These are phyloP conservation scores for Heliothis subflexa DNA, from an alignment of 1,140 invertebrate species.

Conservation along the genomic window DNA sequence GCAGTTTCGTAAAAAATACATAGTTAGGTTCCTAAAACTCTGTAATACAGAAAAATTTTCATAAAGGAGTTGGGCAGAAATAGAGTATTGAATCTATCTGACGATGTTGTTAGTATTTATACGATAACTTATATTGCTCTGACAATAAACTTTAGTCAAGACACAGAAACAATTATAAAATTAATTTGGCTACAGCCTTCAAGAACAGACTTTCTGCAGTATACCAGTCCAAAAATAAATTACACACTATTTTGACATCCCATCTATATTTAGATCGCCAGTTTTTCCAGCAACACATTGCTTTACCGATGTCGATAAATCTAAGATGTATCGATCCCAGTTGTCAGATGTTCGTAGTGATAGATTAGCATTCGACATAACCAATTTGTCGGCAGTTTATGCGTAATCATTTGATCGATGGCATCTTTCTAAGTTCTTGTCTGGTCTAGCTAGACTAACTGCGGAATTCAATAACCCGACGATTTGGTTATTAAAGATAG, in stretches of 20 bases:
- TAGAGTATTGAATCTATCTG: too few relatives aligned
- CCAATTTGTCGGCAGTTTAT: slow-evolving; percentile 36
- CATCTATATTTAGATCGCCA: background rate
- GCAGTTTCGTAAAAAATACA: too few relatives aligned
- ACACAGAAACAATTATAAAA: too few relatives aligned
- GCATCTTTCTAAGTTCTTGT: slow-evolving; percentile 23
- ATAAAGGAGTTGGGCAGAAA: too few relatives aligned
- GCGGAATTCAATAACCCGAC: too few relatives aligned
- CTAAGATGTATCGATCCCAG: slow-evolving; percentile 14
- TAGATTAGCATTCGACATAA: slow-evolving; percentile 36
- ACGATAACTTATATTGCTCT: too few relatives aligned
- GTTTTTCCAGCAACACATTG: background rate
- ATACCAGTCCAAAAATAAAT: background rate
- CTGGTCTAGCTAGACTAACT: background rate
- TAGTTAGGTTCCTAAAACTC: too few relatives aligned
- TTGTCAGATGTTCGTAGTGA: slow-evolving; percentile 28
- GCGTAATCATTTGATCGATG: slow-evolving; percentile 39
- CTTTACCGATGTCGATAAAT: slow-evolving; percentile 25
- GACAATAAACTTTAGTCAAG: too few relatives aligned
- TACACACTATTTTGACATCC: background rate
- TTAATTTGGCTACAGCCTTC: too few relatives aligned
- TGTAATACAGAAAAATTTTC: too few relatives aligned
- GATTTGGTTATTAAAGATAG: too few relatives aligned
- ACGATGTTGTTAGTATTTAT: too few relatives aligned
- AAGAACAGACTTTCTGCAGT: background rate